phyloP scores from a whole-genome alignment of 53 echinoderm and acorn worm species.

The Holothuria leucospilota region DNA sequence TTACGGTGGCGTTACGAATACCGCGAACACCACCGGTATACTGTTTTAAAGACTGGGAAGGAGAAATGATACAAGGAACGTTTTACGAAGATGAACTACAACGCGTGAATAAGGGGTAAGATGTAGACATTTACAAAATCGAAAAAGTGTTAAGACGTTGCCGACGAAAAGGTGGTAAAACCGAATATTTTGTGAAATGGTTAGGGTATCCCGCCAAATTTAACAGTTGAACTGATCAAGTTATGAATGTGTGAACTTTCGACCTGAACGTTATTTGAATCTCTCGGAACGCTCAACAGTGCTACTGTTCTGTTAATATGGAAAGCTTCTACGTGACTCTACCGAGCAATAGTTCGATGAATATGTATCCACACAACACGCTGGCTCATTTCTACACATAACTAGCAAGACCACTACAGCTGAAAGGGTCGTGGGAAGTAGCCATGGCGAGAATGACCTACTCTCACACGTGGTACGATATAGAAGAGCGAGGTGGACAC shows the following conservation, averaged over 20 bases:
- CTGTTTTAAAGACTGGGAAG: conserved; percentile 51
- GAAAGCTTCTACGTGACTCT: background rate
- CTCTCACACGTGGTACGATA: conserved; percentile 25
- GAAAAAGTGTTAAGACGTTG: conserved; percentile 58
- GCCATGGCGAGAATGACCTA: conserved; percentile 5
- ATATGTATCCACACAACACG: conserved; percentile 11
- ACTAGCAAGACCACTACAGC: background rate
- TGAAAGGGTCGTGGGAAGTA: conserved; percentile 17
- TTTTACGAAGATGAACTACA: conserved; percentile 60
- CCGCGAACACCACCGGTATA: conserved; percentile 41
- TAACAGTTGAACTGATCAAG: conserved; percentile 60
- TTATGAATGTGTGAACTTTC: conserved; percentile 30
- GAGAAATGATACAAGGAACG: conserved; percentile 45
- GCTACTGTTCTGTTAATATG: no score
- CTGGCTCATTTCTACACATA: conserved; percentile 18
- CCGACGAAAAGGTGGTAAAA: conserved; percentile 52
- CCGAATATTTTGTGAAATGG: conserved; percentile 69
- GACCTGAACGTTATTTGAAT: no score
- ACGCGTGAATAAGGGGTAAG: conserved; percentile 44
- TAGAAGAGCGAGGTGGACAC: background rate
- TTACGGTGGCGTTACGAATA: conserved; percentile 14
- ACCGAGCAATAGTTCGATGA: conserved; percentile 29
- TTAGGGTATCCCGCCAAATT: conserved; percentile 58
- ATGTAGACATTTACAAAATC: conserved; percentile 33
- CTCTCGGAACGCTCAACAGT: no score